These are phyloP conservation scores for Callaeas wilsoni DNA, from an alignment of 2,113 vertebrate species.

Conservation along the genomic window DNA sequence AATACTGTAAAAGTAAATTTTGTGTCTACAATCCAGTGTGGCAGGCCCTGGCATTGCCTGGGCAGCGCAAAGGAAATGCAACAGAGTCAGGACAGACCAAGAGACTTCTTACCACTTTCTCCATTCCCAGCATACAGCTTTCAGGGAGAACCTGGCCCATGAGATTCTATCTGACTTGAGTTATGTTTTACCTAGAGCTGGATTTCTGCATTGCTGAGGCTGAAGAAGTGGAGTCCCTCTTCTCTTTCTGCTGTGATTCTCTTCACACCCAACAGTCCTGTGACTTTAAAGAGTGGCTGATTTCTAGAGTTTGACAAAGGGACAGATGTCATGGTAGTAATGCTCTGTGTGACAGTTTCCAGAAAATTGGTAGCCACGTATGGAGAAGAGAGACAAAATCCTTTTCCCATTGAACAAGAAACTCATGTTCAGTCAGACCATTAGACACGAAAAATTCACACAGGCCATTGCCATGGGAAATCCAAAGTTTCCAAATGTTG, in stretches of 20 bases:
- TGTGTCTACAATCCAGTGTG: neutral
- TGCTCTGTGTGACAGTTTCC: neutral
- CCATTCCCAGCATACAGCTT: accelerated
- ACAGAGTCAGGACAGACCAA: neutral
- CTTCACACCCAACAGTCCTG: accelerated
- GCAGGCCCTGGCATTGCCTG: neutral
- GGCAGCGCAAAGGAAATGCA: neutral
- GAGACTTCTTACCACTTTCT: neutral
- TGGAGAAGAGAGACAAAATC: neutral
- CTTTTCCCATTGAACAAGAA: neutral
- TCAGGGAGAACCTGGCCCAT: neutral
- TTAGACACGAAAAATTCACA: neutral
- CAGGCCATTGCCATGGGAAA: neutral
- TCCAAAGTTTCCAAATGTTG: neutral
- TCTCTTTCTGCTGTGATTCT: neutral
- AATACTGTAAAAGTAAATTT: neutral
- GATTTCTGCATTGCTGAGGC: neutral
- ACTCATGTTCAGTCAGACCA: neutral
- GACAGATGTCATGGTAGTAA: neutral
- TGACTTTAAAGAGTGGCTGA: neutral
- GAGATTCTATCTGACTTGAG: neutral
- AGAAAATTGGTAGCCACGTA: neutral
- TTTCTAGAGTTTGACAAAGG: neutral
- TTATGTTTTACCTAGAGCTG: neutral
- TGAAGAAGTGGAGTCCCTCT: neutral